A percentile compares a stretch with the other conserved stretches of the same genome.
These are phyloP conservation scores for Pseudocheirus occidentalis DNA, from an alignment of 2,797 vertebrate genomes.

Conservation along the genomic window DNA sequence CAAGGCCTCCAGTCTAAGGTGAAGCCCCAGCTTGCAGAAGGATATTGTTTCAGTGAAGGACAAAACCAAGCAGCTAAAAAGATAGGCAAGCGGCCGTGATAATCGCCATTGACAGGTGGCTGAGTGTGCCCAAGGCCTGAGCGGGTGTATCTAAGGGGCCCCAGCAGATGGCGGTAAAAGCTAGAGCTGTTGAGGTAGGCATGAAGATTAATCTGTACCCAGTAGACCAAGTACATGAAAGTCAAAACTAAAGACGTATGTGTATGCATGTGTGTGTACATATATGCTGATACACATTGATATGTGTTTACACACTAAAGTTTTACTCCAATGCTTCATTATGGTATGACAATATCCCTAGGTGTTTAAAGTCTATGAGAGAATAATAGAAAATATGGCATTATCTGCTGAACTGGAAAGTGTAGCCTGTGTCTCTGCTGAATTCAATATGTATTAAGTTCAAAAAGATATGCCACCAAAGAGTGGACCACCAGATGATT, in stretches of 20 bases:
- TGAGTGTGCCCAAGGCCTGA: not conserved
- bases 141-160: not conserved
- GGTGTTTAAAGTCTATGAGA: not conserved
- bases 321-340: not conserved
- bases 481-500: not conserved
- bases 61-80: not conserved
- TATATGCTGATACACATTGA: not conserved
- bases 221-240: too few relatives aligned
- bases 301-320: not conserved
- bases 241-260: not conserved
- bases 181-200: conserved; percentile 3
- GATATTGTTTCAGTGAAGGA: not conserved
- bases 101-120: not conserved
- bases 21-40: not conserved
- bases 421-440: not conserved
- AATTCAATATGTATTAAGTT: not conserved
- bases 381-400: not conserved
- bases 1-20: not conserved
- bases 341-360: not conserved
- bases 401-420: not conserved
- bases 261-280: not conserved
- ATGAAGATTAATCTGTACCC: not conserved
- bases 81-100: rapidly evolving
- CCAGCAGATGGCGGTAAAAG: conserved; percentile 51
- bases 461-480: not conserved